Conservation (phyloP, 2,797 vertebrate genomes). For the Petrocephalus sullivani region DNA sequence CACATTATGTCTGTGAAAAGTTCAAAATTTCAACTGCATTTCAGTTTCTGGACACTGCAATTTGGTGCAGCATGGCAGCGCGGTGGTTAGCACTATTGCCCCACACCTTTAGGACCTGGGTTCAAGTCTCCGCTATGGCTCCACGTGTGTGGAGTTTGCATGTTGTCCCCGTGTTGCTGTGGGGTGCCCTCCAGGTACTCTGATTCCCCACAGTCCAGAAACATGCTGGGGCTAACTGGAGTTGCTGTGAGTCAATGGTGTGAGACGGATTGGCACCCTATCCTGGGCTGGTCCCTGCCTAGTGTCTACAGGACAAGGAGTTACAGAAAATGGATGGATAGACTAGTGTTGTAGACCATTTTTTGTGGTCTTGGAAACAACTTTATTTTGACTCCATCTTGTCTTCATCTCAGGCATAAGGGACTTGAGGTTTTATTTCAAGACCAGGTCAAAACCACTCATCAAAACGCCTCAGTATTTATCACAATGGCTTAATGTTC, state of each 20-base stretch:
- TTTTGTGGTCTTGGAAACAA: too few relatives aligned
- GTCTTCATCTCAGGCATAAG: too few relatives aligned
- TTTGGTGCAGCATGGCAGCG: neutral
- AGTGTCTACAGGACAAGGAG: too few relatives aligned
- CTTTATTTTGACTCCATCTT: too few relatives aligned
- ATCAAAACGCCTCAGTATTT: too few relatives aligned
- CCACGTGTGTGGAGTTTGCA: neutral
- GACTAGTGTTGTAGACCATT: too few relatives aligned
- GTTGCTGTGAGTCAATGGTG: neutral
- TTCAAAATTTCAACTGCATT: neutral
- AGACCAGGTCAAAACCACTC: too few relatives aligned
- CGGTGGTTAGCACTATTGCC: neutral
- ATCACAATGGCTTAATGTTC: too few relatives aligned
- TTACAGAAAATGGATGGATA: too few relatives aligned
- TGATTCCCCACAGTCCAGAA: neutral
- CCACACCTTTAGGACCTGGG: neutral
- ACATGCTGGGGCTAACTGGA: neutral
- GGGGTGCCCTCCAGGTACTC: neutral
- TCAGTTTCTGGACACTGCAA: neutral
- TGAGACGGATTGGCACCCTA: too few relatives aligned
- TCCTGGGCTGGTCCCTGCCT: too few relatives aligned
- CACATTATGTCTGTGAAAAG: neutral
- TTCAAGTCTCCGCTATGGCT: neutral
- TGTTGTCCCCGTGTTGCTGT: neutral
- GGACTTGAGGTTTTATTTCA: too few relatives aligned